Percentiles rank a stretch among this genome's conserved stretches.
Evolutionary conservation across 2,888 invertebrate species (phyloP).

Genomic region (Nemurella pictetii): DNA sequence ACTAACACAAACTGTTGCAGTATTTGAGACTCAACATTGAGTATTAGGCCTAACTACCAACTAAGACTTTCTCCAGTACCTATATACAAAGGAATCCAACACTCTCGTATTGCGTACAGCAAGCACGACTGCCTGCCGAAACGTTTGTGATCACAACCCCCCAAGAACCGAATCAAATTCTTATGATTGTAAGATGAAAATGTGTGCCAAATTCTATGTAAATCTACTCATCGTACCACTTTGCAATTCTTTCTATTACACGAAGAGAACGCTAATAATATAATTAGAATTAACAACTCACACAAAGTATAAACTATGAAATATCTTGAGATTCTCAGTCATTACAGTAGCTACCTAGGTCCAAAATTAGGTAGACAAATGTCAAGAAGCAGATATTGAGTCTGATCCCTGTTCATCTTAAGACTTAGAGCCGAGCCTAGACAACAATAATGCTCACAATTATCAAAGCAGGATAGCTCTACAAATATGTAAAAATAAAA

Average conservation of each 20-base stretch:
- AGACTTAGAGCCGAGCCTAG: neutral
- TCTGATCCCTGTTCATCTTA: neutral
- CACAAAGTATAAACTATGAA: neutral
- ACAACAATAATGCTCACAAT: neutral
- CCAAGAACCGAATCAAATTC: neutral
- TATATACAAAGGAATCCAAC: neutral
- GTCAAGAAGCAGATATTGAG: neutral
- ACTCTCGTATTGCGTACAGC: no score
- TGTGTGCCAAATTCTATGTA: neutral
- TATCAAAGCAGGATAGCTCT: neutral
- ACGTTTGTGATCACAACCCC: neutral
- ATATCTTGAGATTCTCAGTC: neutral
- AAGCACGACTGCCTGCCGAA: neutral
- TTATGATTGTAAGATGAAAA: neutral
- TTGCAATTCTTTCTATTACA: neutral
- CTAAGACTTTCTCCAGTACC: neutral
- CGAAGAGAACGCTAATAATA: neutral
- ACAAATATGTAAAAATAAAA: neutral
- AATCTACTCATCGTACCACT: neutral
- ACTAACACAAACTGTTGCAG: neutral
- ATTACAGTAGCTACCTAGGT: constrained; percentile 1
- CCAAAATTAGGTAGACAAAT: neutral
- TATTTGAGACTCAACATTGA: constrained; percentile 1
- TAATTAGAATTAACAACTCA: neutral
- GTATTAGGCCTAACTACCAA: constrained; percentile 16